These are phyloP conservation scores for Lagopus muta DNA, from an alignment of 2,113 vertebrate genomes.

Conservation along the genomic window DNA sequence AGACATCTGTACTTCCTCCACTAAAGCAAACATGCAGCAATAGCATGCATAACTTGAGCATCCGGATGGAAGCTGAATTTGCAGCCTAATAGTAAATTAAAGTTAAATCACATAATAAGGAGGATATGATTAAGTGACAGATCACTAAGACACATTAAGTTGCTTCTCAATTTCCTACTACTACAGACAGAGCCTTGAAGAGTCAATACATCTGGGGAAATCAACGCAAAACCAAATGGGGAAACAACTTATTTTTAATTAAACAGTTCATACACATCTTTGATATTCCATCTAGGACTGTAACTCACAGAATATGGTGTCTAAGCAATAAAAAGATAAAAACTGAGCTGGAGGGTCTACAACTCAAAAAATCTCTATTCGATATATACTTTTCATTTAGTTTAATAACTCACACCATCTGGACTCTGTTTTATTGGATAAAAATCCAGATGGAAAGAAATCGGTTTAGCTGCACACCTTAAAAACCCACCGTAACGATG, in stretches of 20 bases:
- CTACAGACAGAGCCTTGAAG: not conserved
- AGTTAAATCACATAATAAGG: not conserved
- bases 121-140: conserved; percentile 23
- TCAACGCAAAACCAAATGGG: not conserved
- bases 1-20: not conserved
- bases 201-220: not conserved
- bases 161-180: not conserved
- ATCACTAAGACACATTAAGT: not conserved
- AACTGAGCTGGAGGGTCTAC: not conserved
- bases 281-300: not conserved
- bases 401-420: conserved; percentile 5
- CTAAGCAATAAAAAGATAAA: not conserved
- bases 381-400: not conserved
- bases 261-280: not conserved
- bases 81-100: not conserved
- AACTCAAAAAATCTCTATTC: not conserved
- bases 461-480: not conserved
- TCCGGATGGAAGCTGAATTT: not conserved
- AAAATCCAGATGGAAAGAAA: conserved; percentile 9
- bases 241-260: not conserved
- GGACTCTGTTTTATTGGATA: conserved; percentile 3
- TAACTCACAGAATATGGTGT: not conserved
- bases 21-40: not conserved
- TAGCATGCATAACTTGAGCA: not conserved
- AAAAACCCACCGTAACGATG: not conserved